phyloP scores from a whole-genome alignment of 2,797 vertebrate species.

The Phalanger gymnotis region DNA sequence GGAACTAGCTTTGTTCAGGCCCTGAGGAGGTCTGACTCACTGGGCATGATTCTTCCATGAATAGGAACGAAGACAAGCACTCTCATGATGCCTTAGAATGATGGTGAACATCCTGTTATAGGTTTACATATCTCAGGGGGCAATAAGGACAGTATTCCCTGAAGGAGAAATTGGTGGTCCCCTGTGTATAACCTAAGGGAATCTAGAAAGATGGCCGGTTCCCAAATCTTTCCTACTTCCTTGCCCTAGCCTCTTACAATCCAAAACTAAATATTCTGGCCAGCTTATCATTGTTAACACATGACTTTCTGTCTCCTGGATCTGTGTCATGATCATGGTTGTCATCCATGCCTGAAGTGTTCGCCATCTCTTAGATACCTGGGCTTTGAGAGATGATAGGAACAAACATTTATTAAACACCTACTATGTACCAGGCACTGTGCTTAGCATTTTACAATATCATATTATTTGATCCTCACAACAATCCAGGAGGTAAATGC shows the following conservation, averaged over 20 bases:
- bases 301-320: not conserved
- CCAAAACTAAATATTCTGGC: not conserved
- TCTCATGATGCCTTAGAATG: rapidly evolving
- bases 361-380: not conserved
- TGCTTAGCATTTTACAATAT: not conserved
- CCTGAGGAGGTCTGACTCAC: not conserved
- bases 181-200: rapidly evolving
- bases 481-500: too few relatives aligned
- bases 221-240: not conserved
- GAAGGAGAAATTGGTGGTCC: rapidly evolving
- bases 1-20: not conserved
- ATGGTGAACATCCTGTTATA: rapidly evolving
- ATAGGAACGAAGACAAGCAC: rapidly evolving
- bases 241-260: not conserved
- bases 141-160: not conserved
- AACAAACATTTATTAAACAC: not conserved
- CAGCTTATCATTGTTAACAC: not conserved
- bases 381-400: not conserved
- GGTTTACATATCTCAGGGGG: not conserved
- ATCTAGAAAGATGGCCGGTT: not conserved
- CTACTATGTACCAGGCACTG: not conserved
- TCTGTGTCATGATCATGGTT: not conserved
- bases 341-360: not conserved
- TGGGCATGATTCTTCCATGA: not conserved
- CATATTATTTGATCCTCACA: rapidly evolving